phyloP scores from a whole-genome alignment of 2,113 vertebrate species.

The Phocoena phocoena region DNA sequence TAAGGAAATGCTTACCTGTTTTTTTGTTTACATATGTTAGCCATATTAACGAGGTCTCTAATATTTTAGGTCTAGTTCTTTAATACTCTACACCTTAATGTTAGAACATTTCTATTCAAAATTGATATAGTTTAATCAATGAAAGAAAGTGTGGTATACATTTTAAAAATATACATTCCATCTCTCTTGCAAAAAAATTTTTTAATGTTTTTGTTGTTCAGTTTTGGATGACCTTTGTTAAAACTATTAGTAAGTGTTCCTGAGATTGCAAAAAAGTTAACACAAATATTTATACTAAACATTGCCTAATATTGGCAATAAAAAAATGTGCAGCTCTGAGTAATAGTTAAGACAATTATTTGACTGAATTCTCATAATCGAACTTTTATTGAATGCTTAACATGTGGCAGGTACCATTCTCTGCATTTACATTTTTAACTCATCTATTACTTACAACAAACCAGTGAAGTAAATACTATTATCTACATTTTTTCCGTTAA shows the following conservation, averaged over 20 bases:
- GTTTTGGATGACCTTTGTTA: not conserved
- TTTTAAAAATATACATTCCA: not conserved
- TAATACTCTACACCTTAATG: not conserved
- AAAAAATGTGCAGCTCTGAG: not conserved
- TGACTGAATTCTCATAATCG: not conserved
- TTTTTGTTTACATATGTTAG: not conserved
- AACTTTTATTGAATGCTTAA: not conserved
- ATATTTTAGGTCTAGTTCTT: not conserved
- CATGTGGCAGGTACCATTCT: not conserved
- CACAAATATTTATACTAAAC: conserved; percentile 12
- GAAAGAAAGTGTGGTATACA: not conserved
- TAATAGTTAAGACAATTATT: not conserved
- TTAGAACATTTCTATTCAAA: not conserved
- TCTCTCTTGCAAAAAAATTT: not conserved
- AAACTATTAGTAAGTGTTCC: not conserved
- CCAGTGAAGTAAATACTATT: not conserved
- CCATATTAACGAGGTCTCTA: not conserved
- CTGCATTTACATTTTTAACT: not conserved
- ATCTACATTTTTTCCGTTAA: not conserved
- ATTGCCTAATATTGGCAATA: not conserved
- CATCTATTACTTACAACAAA: not conserved
- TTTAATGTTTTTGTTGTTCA: not conserved
- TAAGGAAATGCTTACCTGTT: not conserved
- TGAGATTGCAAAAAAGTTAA: not conserved
- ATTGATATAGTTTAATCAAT: not conserved